Evolutionary conservation across 2,797 vertebrate species (phyloP).

Genomic region (Bryconaethiops microstoma): DNA sequence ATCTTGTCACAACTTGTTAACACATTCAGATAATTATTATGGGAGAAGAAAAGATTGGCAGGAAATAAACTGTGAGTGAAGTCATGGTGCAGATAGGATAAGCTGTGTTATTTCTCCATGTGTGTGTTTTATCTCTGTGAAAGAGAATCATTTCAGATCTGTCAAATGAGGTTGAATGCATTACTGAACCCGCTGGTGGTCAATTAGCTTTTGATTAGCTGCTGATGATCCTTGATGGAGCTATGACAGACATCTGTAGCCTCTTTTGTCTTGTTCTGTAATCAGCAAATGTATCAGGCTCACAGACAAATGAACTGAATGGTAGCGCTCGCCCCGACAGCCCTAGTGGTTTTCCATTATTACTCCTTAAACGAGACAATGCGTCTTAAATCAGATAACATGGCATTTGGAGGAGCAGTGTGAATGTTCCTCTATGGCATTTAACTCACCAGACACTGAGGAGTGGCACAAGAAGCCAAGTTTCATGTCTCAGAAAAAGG

Average conservation of each 20-base stretch:
- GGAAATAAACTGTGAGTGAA: neutral
- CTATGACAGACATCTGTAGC: constrained; percentile 42
- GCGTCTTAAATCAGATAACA: neutral
- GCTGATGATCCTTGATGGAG: constrained; percentile 40
- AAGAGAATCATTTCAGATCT: constrained; percentile 34
- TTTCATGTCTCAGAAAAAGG: neutral
- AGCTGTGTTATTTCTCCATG: constrained; percentile 34
- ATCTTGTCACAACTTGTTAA: neutral
- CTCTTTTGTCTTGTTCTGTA: constrained; percentile 20
- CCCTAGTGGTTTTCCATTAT: constrained; percentile 8
- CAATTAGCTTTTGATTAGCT: constrained; percentile 49
- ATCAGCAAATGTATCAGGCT: constrained; percentile 25
- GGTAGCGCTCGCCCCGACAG: constrained; percentile 2
- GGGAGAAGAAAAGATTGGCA: neutral
- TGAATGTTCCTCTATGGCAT: neutral
- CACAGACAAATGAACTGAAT: neutral
- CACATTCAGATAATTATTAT: neutral
- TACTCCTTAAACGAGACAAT: neutral
- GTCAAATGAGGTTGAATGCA: constrained; percentile 45
- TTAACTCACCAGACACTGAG: neutral
- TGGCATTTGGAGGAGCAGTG: neutral
- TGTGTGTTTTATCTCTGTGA: constrained; percentile 43
- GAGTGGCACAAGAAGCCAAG: neutral
- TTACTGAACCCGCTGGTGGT: constrained; percentile 39
- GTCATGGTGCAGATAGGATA: neutral